These are phyloP conservation scores for Troglohyphantes excavatus DNA, from an alignment of 2,888 invertebrate species.

Conservation along the genomic window DNA sequence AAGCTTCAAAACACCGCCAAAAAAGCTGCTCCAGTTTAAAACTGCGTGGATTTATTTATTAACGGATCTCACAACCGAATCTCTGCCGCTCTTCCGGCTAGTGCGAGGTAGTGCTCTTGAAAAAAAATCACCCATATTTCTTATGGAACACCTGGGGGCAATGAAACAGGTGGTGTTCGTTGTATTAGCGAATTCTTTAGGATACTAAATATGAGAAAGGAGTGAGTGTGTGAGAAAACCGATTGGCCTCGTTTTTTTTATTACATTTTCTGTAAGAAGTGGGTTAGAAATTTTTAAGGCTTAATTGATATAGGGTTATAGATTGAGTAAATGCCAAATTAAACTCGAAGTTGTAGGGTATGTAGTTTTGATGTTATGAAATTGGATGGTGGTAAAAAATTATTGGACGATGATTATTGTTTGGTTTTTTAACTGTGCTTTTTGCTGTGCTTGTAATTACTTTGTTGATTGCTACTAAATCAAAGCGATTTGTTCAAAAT, in stretches of 20 bases:
- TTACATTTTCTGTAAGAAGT: not conserved
- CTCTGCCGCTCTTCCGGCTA: not conserved
- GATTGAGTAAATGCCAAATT: not conserved
- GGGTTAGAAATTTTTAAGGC: not conserved
- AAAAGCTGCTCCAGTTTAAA: not conserved
- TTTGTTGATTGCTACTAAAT: too few species aligned
- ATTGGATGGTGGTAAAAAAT: too few species aligned
- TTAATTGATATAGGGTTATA: not conserved
- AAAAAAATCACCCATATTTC: not conserved
- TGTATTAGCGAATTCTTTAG: not conserved
- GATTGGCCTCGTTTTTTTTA: not conserved
- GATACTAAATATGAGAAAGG: conserved; percentile 4
- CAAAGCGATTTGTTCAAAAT: too few species aligned
- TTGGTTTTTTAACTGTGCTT: too few species aligned
- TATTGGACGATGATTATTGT: too few species aligned
- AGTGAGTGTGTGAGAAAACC: not conserved
- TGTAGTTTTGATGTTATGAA: too few species aligned
- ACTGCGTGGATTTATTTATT: not conserved
- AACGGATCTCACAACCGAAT: not conserved
- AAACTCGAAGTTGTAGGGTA: too few species aligned
- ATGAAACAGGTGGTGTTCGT: not conserved
- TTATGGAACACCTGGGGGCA: not conserved
- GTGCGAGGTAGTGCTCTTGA: not conserved
- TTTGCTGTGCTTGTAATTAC: too few species aligned
- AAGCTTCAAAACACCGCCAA: not conserved